phyloP scores from a whole-genome alignment of 2,888 invertebrate genomes.

The Anagyrus pseudococci region DNA sequence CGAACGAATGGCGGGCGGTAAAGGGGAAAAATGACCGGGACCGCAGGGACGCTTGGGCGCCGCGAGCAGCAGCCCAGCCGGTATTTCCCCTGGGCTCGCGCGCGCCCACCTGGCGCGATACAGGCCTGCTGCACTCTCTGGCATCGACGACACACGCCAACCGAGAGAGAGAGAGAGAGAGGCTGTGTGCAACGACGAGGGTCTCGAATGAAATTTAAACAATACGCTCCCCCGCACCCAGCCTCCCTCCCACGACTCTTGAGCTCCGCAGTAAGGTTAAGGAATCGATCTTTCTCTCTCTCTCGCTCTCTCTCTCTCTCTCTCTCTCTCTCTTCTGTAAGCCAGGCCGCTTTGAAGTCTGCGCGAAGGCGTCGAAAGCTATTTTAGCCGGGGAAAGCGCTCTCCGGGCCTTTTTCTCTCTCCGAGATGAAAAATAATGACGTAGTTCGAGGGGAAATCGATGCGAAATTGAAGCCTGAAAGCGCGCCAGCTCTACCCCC shows the following conservation, averaged over 20 bases:
- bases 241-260: neutral
- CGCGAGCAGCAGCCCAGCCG: slow-evolving; percentile 34
- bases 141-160: neutral
- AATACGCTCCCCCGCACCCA: slow-evolving; percentile 37
- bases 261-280: too few relatives aligned
- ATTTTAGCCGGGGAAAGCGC: neutral
- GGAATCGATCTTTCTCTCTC: too few relatives aligned
- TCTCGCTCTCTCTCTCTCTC: too few relatives aligned
- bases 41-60: slow-evolving; percentile 48
- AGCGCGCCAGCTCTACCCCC: too few relatives aligned
- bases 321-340: too few relatives aligned
- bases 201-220: slow-evolving; percentile 53
- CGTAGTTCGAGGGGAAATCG: slow-evolving; percentile 5
- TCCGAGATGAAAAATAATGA: slow-evolving; percentile 25
- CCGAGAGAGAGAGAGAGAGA: neutral
- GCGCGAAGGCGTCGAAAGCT: neutral
- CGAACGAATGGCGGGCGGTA: slow-evolving; percentile 58
- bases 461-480: slow-evolving; percentile 27
- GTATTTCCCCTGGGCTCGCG: slow-evolving; percentile 55
- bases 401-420: slow-evolving; percentile 2
- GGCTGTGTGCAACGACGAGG: neutral
- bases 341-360: neutral
- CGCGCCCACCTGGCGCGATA: slow-evolving; percentile 38
- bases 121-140: slow-evolving; percentile 29
- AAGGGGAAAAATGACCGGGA: slow-evolving; percentile 59